Conservation (phyloP, 1,140 invertebrate species). For the Drosophila setifemur region DNA sequence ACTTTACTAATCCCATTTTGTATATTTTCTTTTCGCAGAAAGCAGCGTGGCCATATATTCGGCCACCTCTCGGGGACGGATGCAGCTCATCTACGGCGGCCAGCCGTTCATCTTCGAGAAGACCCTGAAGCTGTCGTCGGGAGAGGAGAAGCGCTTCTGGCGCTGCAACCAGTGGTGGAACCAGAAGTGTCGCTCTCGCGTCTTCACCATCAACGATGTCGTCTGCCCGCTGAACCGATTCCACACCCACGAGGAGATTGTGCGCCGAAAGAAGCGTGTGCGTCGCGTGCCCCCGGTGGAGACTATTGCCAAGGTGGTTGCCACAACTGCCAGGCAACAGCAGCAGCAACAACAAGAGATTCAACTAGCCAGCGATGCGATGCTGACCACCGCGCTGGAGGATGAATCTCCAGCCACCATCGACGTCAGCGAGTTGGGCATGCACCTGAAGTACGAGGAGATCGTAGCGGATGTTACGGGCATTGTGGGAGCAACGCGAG, state of each 20-base stretch:
- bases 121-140: conserved; percentile 68
- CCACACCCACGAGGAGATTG: conserved; percentile 81
- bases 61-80: conserved; percentile 75
- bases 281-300: conserved; percentile 53
- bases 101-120: conserved; percentile 82
- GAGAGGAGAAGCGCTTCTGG: conserved; percentile 80
- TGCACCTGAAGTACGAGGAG: conserved; percentile 81
- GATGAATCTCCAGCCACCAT: conserved; percentile 65
- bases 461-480: conserved; percentile 78
- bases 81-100: conserved; percentile 80
- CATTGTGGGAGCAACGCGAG: conserved; percentile 43
- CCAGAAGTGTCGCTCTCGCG: conserved; percentile 79
- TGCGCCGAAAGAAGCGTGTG: conserved; percentile 75
- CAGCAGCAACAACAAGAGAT: conserved; percentile 42
- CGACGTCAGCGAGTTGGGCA: conserved; percentile 67
- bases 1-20: conserved; percentile 17
- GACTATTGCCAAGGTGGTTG: conserved; percentile 18
- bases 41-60: conserved; percentile 74
- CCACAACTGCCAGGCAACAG: conserved; percentile 21
- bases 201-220: conserved; percentile 77
- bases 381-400: conserved; percentile 49
- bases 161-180: conserved; percentile 82
- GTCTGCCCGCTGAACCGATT: conserved; percentile 77
- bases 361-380: conserved; percentile 54
- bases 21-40: conserved; percentile 38